Evolutionary conservation across 2,113 vertebrate genomes (phyloP), one percentile per base, ranked within the genome.

Genomic region (Silurus meridionalis): DNA sequence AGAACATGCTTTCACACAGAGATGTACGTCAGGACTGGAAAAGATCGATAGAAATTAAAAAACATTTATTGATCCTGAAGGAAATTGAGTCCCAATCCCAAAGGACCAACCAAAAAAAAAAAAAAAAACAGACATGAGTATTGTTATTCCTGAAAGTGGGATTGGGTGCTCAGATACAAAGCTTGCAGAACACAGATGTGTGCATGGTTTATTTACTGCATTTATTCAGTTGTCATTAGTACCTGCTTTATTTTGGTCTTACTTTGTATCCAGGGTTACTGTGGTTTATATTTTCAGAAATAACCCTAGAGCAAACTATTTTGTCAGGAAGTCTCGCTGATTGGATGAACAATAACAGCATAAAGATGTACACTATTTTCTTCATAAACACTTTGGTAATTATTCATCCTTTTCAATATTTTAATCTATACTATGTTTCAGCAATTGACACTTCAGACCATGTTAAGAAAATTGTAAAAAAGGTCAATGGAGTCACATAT

Each of bases 21-120:
- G n/a, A 3, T 28, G 52, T 25, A 78, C 5, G 19, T 57, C 23
- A 17, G 52, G 53, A 78, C 14, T 25, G 14, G 67, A 71, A 17
- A 8, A 72, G 37, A 69, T 37, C 28, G 28, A 23, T 46, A 71
- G 67, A 25, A 4, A 14, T 23, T 25, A 71, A 71, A 53, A 13
- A 75, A 75, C 52, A 11, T 14, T 78, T 78, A 78, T 78, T 78
- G 74, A 55, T 78, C 52, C 75, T 57, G 15, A 79, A 8, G 75
- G 75, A 58, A 8, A 55, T 28, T 57, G 52, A 28, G 23, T 77
- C 13, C 75, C 11, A 15, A 25, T 57, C 48, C 72, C 10, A 4
- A 5, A 50, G 48, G 37, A 72, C 48, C 37, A 37, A 37, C 48
- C 21, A 50, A n/a, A 6, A 75, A 11, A 52, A 21, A 11, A 52